A percentile compares a stretch with the other conserved stretches of the same genome.
Conservation (phyloP, 2,113 vertebrate genomes). For the Grammomys surdaster region DNA sequence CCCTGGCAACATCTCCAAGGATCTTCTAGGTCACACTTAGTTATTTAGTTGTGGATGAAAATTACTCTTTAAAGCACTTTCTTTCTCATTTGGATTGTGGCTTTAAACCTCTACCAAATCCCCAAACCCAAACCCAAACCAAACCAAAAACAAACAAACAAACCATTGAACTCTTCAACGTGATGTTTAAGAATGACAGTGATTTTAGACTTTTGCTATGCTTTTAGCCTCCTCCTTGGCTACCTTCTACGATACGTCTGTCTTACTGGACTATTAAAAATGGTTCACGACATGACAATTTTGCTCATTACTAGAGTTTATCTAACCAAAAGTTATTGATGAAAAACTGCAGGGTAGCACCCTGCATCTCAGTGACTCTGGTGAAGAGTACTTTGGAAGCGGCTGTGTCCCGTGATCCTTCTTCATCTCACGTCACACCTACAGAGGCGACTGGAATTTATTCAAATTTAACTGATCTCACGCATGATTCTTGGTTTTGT, state of each 20-base stretch:
- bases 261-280: background rate
- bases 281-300: background rate
- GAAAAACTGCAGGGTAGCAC: background rate
- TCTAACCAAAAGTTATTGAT: background rate
- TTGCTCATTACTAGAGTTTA: constrained; percentile 9
- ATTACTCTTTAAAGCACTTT: background rate
- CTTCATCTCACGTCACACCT: background rate
- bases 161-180: background rate
- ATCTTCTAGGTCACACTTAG: background rate
- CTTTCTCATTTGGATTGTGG: background rate
- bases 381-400: background rate
- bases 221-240: background rate
- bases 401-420: background rate
- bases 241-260: background rate
- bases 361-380: constrained; percentile 10
- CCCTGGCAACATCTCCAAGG: background rate
- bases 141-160: too few species aligned
- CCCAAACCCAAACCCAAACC: too few species aligned
- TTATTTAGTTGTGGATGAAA: background rate
- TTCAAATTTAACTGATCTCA: background rate
- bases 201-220: background rate
- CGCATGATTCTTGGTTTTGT: constrained; percentile 29
- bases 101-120: background rate
- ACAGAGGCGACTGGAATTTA: background rate
- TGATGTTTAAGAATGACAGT: background rate